Base-by-base conservation (phyloP, 2,113 vertebrate species). In the Lophotis ruficrista region DNA sequence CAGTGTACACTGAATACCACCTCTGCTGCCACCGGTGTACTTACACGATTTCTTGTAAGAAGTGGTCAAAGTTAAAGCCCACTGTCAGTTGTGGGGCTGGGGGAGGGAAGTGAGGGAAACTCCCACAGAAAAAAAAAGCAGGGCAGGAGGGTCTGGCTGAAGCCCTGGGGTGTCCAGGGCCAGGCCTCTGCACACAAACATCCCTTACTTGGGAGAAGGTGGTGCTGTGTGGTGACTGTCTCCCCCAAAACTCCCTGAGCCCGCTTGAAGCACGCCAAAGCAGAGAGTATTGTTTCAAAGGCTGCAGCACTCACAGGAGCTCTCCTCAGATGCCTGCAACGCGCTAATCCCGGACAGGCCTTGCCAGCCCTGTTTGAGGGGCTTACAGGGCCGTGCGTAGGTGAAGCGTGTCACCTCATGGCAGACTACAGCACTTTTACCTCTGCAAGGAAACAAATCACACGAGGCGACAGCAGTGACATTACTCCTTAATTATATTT, bases 371-470 rank as follows among this genome's bases (percentile, higher is more conserved):
- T 19, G 58, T 57, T n/a, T 24, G 33, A 86, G 31, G 56, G 51
- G 60, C 38, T 83, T 60, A 41, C 43, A 35, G 72, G 93, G 70
- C 89, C 3, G 14, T 76, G 66, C 7, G 7, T 41, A 94, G 86
- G 80, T 76, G 77, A 83, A 87, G 76, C 57, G 0, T 79, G 89
- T 96, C 96, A 94, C 86, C 88, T 87, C 83, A 94, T 64, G 86
- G 89, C 89, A 96, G 84, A 38, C 83, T 35, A 62, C 91, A 66
- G 89, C 91, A 94, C 93, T 97, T 91, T 89, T 91, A 94, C 91
- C 93, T 82, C 78, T 43, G 41, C 54, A 79, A 96, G n/a, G 77
- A 61, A 79, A 94, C 66, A 89, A 96, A 93, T 78, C 83, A 92
- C 57, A 65, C 1, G 4, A 92, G 73, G 83, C 3, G 6, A 85